Evolutionary conservation across 1,140 invertebrate species (phyloP).

Genomic region (Heterodera schachtii): DNA sequence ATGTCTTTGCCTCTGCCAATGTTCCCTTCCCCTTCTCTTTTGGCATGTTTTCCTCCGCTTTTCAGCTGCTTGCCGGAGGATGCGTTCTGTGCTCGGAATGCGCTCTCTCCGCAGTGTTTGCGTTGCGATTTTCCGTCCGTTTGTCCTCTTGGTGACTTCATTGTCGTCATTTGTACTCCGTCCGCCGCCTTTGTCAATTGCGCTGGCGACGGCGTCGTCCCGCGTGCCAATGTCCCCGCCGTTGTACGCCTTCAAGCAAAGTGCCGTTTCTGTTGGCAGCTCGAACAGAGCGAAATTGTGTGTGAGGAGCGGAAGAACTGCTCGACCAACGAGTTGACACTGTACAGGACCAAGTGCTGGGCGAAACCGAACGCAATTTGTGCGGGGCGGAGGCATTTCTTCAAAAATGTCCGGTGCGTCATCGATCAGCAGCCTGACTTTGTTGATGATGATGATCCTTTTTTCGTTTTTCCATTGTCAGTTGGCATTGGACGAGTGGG

Average conservation of each 20-base stretch:
- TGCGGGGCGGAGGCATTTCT: conserved; percentile 72
- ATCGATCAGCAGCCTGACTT: too few species aligned
- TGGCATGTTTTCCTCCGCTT: conserved; percentile 4
- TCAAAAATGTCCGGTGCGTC: conserved; percentile 36
- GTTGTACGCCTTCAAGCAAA: conserved; percentile 75
- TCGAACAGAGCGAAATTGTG: conserved; percentile 81
- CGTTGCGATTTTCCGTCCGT: conserved; percentile 67
- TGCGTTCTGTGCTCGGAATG: background rate
- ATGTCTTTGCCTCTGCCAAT: too few species aligned
- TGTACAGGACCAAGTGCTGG: conserved; percentile 79
- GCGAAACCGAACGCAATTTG: conserved; percentile 84
- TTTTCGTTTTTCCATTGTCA: background rate
- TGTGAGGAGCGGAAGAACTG: conserved; percentile 82
- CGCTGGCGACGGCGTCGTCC: conserved; percentile 65
- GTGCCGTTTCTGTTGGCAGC: conserved; percentile 94
- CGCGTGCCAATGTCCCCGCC: conserved; percentile 68
- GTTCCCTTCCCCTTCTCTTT: background rate
- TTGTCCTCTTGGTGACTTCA: conserved; percentile 68
- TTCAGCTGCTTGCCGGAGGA: background rate
- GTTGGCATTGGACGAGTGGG: conserved; percentile 95
- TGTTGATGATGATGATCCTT: too few species aligned
- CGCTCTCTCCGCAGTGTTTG: conserved; percentile 64
- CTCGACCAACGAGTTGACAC: conserved; percentile 60
- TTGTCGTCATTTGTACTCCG: conserved; percentile 18
- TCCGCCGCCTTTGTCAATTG: conserved; percentile 17